Evolutionary conservation across 2,113 vertebrate genomes (phyloP).

Genomic region (Petromus typicus): DNA sequence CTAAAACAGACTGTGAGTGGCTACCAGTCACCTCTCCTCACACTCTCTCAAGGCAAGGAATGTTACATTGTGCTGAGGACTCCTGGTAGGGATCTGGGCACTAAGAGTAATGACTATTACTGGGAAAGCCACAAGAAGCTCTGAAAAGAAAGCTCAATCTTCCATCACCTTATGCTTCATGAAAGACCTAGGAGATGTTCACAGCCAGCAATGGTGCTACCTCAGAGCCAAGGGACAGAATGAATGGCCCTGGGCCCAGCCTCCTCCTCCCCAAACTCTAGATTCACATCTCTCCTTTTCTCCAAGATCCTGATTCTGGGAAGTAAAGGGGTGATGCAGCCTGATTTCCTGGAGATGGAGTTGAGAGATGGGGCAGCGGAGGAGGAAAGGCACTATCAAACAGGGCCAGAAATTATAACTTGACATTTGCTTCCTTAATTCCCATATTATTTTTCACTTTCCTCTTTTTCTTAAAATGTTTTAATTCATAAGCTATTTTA

Average conservation of each 20-base stretch:
- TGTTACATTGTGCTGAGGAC: background rate
- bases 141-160: background rate
- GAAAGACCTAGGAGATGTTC: background rate
- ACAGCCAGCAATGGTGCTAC: background rate
- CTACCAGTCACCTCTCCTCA: background rate
- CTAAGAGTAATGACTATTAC: background rate
- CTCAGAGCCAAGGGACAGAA: background rate
- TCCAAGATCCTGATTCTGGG: background rate
- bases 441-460: background rate
- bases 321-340: background rate
- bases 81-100: background rate
- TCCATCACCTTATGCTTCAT: background rate
- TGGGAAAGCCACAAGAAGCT: background rate
- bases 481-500: slow-evolving; percentile 30
- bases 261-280: background rate
- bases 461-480: slow-evolving; percentile 18
- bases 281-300: background rate
- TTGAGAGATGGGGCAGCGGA: background rate
- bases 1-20: background rate
- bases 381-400: background rate
- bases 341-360: background rate
- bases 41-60: background rate
- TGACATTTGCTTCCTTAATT: background rate
- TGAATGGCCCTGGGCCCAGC: background rate
- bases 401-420: background rate